Conservation (phyloP, 2,888 invertebrate species). For the Drosophila algonquin region DNA sequence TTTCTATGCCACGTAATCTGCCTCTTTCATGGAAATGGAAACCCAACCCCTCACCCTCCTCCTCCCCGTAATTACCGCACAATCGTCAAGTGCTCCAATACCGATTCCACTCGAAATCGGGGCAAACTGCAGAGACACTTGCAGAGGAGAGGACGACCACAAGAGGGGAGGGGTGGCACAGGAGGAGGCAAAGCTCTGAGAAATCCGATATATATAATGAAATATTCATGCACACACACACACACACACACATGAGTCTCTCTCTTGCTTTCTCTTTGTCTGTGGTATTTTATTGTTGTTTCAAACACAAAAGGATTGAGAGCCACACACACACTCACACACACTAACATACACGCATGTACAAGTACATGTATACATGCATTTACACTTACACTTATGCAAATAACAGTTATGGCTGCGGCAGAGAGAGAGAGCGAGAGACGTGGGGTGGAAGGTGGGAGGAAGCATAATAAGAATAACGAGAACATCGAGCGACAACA, state of each 20-base stretch:
- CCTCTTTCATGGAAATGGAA: constrained; percentile 4
- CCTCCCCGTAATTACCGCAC: constrained; percentile 19
- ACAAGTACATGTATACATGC: background rate
- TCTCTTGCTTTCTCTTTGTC: background rate
- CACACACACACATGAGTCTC: constrained; percentile 3
- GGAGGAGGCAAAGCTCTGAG: constrained; percentile 36
- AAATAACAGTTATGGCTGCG: constrained; percentile 34
- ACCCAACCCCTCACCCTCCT: background rate
- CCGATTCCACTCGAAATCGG: constrained; percentile 48
- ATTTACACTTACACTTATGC: constrained; percentile 23
- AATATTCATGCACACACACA: constrained; percentile 63
- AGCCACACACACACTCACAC: constrained; percentile 37
- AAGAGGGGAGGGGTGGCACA: constrained; percentile 17
- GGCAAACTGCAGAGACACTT: constrained; percentile 54
- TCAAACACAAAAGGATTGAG: constrained; percentile 72
- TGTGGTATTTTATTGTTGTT: constrained; percentile 58
- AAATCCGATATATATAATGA: constrained; percentile 75
- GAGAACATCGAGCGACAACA: constrained; percentile 57
- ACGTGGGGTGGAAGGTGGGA: constrained; percentile 6
- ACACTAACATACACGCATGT: constrained; percentile 28
- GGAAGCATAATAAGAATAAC: constrained; percentile 69
- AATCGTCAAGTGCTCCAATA: constrained; percentile 17
- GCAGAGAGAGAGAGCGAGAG: constrained; percentile 1
- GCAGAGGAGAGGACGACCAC: constrained; percentile 39
- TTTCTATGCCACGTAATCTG: constrained; percentile 4